These are phyloP conservation scores for human (Homo sapiens) DNA, from an alignment of 2,113 vertebrate species.

Conservation along the genomic window DNA sequence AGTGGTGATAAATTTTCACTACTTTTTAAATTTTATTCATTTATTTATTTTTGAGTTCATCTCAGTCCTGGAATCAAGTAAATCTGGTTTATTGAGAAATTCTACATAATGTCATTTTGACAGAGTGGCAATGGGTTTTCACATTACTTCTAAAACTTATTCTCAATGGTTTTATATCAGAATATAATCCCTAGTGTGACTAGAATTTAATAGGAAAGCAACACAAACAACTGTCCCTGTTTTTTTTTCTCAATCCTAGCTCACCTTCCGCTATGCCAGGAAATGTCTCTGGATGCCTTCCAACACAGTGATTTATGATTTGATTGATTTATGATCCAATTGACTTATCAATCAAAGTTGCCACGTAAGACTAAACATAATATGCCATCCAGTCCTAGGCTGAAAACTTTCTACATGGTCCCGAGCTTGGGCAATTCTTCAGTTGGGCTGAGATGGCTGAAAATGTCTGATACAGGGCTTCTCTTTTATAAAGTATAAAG, in stretches of 20 bases:
- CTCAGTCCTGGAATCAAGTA: background rate
- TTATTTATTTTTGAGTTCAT: background rate
- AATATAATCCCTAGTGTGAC: background rate
- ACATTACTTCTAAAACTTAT: background rate
- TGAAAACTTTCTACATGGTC: background rate
- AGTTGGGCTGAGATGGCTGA: background rate
- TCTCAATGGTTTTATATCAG: background rate
- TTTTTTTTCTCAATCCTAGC: background rate
- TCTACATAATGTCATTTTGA: background rate
- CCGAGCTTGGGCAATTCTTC: background rate
- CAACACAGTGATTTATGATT: background rate
- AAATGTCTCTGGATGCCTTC: background rate
- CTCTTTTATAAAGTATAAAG: background rate
- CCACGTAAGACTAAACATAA: background rate
- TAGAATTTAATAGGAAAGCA: background rate
- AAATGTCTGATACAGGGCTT: background rate
- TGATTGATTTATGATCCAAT: background rate
- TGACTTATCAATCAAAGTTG: background rate
- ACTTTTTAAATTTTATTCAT: background rate
- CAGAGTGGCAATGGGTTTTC: background rate
- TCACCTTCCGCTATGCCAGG: background rate
- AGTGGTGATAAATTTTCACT: constrained; percentile 2
- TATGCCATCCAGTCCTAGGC: too few species aligned
- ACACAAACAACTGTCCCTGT: background rate
- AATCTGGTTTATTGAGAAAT: background rate